A percentile compares a stretch with the other conserved stretches of the same genome.
These are phyloP conservation scores for Lithophane socia DNA, from an alignment of 2,888 invertebrate genomes.

Conservation along the genomic window DNA sequence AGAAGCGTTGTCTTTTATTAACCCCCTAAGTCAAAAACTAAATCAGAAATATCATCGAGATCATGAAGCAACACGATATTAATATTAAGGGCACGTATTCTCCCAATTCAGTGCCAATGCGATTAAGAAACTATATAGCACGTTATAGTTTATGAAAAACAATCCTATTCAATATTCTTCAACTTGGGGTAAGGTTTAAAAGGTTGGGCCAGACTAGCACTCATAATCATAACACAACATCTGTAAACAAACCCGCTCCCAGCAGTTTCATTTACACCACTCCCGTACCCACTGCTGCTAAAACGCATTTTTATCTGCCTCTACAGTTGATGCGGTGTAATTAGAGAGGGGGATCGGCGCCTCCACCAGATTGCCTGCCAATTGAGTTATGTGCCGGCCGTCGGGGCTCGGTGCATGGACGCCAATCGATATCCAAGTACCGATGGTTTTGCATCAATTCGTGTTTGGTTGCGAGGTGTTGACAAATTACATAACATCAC, in stretches of 20 bases:
- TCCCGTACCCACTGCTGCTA: constrained; percentile 22
- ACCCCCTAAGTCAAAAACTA: neutral
- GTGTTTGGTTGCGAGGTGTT: constrained; percentile 34
- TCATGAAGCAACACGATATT: neutral
- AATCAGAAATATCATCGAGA: neutral
- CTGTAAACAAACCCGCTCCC: neutral
- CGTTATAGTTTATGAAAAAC: neutral
- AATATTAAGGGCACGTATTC: no score
- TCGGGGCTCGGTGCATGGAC: constrained; percentile 35
- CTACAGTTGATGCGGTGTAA: constrained; percentile 62
- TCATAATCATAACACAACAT: no score
- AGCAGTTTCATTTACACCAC: constrained; percentile 28
- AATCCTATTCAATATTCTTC: neutral
- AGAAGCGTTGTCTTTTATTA: neutral
- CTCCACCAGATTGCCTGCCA: constrained; percentile 85
- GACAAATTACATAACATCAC: neutral
- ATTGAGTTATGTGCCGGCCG: constrained; percentile 81
- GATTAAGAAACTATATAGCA: no score
- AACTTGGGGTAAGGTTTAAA: neutral
- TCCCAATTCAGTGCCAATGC: neutral
- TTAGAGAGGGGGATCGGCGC: constrained; percentile 75
- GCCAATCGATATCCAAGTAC: constrained; percentile 55
- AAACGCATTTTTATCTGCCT: constrained; percentile 58
- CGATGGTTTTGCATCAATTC: constrained; percentile 44
- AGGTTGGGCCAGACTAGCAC: no score